Evolutionary conservation across 2,113 vertebrate genomes (phyloP).

Genomic region (Microtus oregoni): DNA sequence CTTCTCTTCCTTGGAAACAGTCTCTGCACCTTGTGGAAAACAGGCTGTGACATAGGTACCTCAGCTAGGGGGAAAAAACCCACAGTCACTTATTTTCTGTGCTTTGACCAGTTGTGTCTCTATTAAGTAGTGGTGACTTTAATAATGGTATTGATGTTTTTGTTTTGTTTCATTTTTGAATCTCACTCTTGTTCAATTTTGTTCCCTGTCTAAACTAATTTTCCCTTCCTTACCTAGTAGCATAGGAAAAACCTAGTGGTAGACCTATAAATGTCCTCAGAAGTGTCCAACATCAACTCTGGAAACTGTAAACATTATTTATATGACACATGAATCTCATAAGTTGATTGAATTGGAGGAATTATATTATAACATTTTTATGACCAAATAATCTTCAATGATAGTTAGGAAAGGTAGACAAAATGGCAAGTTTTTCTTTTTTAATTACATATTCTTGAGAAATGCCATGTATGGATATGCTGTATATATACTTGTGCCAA

Average conservation of each 20-base stretch:
- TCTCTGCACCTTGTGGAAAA: too few relatives aligned
- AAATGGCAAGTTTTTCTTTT: neutral
- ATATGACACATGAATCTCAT: too few relatives aligned
- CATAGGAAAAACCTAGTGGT: neutral
- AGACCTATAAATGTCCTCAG: neutral
- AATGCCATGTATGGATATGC: neutral
- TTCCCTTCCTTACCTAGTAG: neutral
- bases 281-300: too few relatives aligned
- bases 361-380: neutral
- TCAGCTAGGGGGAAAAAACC: neutral
- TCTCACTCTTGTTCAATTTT: neutral
- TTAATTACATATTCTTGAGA: neutral
- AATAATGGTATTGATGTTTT: neutral
- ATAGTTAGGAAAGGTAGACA: neutral
- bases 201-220: too few relatives aligned
- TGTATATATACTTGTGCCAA: neutral
- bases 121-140: neutral
- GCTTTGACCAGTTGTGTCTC: neutral
- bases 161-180: neutral
- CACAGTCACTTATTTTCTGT: neutral
- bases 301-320: neutral
- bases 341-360: neutral
- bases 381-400: neutral
- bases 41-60: neutral
- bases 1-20: neutral